A percentile compares a stretch with the other conserved stretches of the same genome.
Conservation (phyloP, 2,888 invertebrate species). For the Drosophila meridiana region DNA sequence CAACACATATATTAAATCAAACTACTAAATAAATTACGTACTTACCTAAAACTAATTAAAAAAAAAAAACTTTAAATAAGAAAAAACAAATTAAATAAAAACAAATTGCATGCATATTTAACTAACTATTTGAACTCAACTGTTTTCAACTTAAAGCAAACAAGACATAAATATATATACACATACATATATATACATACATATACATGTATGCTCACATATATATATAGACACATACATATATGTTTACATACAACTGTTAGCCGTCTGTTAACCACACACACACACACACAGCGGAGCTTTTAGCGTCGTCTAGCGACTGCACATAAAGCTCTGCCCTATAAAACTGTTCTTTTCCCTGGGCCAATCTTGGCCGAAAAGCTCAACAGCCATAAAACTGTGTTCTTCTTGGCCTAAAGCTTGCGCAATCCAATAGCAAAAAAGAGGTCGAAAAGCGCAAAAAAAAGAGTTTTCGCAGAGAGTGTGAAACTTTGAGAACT, state of each 20-base stretch:
- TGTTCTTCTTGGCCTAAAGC: constrained; percentile 4
- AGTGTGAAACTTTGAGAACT: neutral
- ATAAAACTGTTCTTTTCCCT: constrained; percentile 30
- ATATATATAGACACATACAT: neutral
- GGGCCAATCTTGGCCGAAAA: constrained; percentile 13
- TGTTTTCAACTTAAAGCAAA: constrained; percentile 26
- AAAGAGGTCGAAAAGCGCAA: neutral
- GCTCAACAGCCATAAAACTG: constrained; percentile 2
- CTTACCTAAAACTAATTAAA: constrained; percentile 29
- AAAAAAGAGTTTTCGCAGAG: neutral
- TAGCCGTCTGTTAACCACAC: constrained; percentile 43
- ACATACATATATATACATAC: neutral
- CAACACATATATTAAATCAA: constrained; percentile 8
- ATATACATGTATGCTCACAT: neutral
- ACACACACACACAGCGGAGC: constrained; percentile 42
- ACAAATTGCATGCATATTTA: constrained; percentile 47
- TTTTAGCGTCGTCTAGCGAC: constrained; percentile 70
- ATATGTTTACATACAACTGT: constrained; percentile 24
- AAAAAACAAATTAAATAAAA: constrained; percentile 24
- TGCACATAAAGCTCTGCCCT: constrained; percentile 67
- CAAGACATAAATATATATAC: constrained; percentile 1
- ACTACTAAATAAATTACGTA: constrained; percentile 27
- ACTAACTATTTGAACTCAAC: constrained; percentile 41
- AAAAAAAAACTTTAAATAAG: constrained; percentile 27
- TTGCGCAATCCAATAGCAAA: neutral